Base-by-base conservation (phyloP, 2,797 vertebrate genomes). In the Coregonus ussuriensis region DNA sequence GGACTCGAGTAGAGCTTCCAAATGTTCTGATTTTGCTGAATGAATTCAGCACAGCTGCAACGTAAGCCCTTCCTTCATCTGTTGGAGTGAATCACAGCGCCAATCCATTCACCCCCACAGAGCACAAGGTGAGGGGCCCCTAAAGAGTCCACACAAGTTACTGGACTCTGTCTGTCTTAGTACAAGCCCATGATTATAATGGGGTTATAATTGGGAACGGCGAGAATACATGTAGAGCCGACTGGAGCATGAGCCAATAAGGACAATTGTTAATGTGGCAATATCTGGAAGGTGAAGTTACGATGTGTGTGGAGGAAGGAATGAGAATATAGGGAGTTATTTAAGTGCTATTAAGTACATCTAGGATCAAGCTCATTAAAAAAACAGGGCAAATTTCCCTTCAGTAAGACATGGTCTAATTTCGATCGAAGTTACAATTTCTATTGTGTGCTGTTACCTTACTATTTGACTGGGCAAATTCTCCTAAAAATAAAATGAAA, bases 61-160 rank as follows among this genome's bases (percentile, higher is more conserved):
- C n/a, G 7, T 63, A 63, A 63, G 59, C 21, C 21, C 21, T 63
- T 63, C 21, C 21, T 63, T 63, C 21, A 63, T 63, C 59, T 63
- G 59, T 63, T 63, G 21, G 21, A 25, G 59, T 29, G 21, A 63
- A 63, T 63, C 59, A 63, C n/a, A 63, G 59, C 6, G 59, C 21
- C 59, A 63, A 29, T 63, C 59, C 59, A 63, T 63, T 63, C 9
- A 63, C 85, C 83, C 69, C 69, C 11, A 35, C 67, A 85, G 82
- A 77, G 75, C 52, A 88, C 85, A 85, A 85, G 66, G 59, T 63
- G 59, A 63, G 59, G 21, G 59, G 59, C 9, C n/a, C 59, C 59
- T 18, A 11, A 63, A 29, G 59, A 63, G 21, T 63, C 21, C 25
- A 9, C 59, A 25, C 59, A 63, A 63, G 21, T 63, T 18, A 25